These are phyloP conservation scores for Ochotona princeps DNA, from an alignment of 2,113 vertebrate species.

Conservation along the genomic window DNA sequence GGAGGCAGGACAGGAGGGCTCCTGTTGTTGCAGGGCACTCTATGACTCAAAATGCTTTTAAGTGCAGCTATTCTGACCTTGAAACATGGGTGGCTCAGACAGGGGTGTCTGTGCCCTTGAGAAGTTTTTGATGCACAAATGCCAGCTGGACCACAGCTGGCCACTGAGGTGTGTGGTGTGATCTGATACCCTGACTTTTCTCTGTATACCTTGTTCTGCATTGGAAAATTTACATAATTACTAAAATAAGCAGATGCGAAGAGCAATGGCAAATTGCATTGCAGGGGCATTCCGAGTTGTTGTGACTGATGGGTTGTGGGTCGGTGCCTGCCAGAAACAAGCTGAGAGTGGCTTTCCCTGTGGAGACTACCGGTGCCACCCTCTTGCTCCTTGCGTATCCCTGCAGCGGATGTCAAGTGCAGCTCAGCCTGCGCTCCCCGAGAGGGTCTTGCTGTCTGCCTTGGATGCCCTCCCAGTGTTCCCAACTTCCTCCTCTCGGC, in stretches of 20 bases:
- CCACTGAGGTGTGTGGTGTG: constrained; percentile 42
- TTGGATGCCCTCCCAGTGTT: too few relatives aligned
- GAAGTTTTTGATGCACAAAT: constrained; percentile 47
- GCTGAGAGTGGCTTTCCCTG: background rate
- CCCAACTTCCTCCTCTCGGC: background rate
- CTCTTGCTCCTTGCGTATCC: too few relatives aligned
- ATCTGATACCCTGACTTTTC: constrained; percentile 20
- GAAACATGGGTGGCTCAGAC: constrained; percentile 69
- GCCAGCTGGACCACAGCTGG: constrained; percentile 52
- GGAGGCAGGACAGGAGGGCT: constrained; percentile 60
- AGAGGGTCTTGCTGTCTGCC: too few relatives aligned
- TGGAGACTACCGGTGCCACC: background rate
- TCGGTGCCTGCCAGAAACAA: background rate
- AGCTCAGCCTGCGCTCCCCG: too few relatives aligned
- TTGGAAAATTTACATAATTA: constrained; percentile 41
- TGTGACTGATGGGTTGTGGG: background rate
- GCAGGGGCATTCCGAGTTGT: background rate
- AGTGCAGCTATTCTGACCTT: constrained; percentile 62
- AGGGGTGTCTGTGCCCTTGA: constrained; percentile 25
- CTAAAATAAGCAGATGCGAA: constrained; percentile 30
- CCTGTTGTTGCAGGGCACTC: constrained; percentile 78
- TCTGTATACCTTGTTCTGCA: background rate
- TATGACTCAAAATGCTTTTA: constrained; percentile 77
- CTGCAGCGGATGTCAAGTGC: too few relatives aligned
- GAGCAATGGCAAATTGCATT: constrained; percentile 29